Evolutionary conservation across 2,797 vertebrate species (phyloP), one percentile per base, ranked within the genome.

Genomic region (Triplophysa bombifrons): DNA sequence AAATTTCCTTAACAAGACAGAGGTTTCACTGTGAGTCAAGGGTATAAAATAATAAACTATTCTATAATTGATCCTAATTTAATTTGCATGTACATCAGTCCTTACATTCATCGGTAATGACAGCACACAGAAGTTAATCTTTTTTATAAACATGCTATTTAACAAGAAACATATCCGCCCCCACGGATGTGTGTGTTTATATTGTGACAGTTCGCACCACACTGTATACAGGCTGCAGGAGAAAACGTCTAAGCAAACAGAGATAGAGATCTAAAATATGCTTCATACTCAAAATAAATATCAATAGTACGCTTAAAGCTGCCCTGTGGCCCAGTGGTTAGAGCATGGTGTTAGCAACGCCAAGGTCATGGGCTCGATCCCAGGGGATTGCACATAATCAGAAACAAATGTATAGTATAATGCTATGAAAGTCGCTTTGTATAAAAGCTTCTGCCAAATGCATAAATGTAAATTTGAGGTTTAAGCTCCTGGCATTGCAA

Each of bases 91-190:
- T 19, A 75, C 61, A 66, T 44, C 53, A 55, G 38, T 25, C 25
- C 53, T 22, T 53, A 30, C 51, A 53, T 16, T 17, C 20, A 56
- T 20, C 30, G 11, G 4, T 9, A 69, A 60, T 50, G 20, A 60
- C 14, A 58, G 27, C 34, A 69, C 60, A 77, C 75, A 34, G 13
- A 41, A 77, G 34, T 19, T 60, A 60, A 60, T 76, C 41, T 13
- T 46, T 58, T 46, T 68, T 76, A 38, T 60, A 69, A 68, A 48
- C 51, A 60, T 60, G 38, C n/a, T 60, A 9, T 34, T 48, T 48
- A 58, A 25, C 65, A 77, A 60, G 53, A 60, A 69, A 50, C 14
- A 58, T 19, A 77, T 61, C 53, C 4, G 6, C 51, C 64, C 30
- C 51, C 51, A 20, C 22, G 55, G 34, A 61, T 78, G 44, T 61